These are phyloP conservation scores for Actinostola sp. DNA, from an alignment of 92 coral and sea anemone species.

Conservation along the genomic window DNA sequence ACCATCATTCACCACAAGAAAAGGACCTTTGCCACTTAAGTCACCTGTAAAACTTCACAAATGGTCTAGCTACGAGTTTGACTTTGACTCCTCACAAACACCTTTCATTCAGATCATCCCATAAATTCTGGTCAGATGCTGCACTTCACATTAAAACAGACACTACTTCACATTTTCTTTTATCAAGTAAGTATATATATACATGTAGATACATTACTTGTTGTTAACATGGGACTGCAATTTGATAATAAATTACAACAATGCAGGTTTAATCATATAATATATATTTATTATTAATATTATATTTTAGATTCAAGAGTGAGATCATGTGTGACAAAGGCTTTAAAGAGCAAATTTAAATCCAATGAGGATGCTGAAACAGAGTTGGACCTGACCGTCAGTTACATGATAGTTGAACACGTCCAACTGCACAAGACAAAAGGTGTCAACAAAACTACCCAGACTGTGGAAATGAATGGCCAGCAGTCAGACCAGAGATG, in stretches of 20 bases:
- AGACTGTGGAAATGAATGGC: neutral
- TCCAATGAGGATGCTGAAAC: constrained; percentile 9
- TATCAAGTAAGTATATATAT: constrained; percentile 33
- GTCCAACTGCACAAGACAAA: no score
- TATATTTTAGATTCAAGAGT: constrained; percentile 13
- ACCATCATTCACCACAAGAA: constrained; percentile 23
- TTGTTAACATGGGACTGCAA: neutral
- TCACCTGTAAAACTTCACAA: constrained; percentile 57
- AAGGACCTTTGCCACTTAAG: constrained; percentile 13
- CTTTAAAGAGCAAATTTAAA: constrained; percentile 2
- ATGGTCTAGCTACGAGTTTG: constrained; percentile 55
- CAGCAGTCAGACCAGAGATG: no score
- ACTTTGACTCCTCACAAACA: constrained; percentile 5
- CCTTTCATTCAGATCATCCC: constrained; percentile 35
- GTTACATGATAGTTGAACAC: neutral
- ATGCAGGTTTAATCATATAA: neutral
- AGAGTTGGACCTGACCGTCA: neutral
- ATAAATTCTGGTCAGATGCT: constrained; percentile 63
- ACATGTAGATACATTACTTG: neutral
- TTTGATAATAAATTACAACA: neutral
- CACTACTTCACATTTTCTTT: constrained; percentile 42
- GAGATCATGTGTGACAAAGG: constrained; percentile 6
- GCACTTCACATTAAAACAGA: constrained; percentile 47
- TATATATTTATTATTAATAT: constrained; percentile 3
- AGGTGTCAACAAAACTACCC: neutral